These are phyloP conservation scores for Drosophila anomalipes DNA, from an alignment of 2,888 invertebrate species.

Conservation along the genomic window DNA sequence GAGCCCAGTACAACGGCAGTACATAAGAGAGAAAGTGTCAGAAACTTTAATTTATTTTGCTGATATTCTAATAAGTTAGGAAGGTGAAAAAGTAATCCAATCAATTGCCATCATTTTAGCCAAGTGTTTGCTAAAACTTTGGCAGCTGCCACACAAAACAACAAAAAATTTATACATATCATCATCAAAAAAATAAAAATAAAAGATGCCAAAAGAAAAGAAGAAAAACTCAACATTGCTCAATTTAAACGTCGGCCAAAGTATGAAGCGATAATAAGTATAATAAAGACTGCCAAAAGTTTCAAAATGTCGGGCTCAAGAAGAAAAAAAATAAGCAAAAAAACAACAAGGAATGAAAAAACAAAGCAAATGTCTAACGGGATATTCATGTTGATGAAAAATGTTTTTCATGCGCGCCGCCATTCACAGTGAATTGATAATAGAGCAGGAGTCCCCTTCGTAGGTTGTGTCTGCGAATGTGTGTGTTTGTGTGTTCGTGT, in stretches of 20 bases:
- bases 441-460: conserved; percentile 14
- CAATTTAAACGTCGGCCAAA: conserved; percentile 58
- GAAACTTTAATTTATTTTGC: conserved; percentile 2
- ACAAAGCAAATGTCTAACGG: conserved; percentile 71
- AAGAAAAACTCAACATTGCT: conserved; percentile 39
- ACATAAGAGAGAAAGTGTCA: neutral
- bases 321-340: conserved; percentile 23
- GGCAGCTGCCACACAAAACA: conserved; percentile 18
- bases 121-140: conserved; percentile 45
- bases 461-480: conserved; percentile 27
- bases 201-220: neutral
- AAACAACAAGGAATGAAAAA: conserved; percentile 33
- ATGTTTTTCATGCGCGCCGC: conserved; percentile 74
- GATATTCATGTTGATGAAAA: conserved; percentile 79
- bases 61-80: conserved; percentile 26
- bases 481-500: conserved; percentile 7
- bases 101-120: conserved; percentile 49
- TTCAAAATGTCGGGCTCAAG: conserved; percentile 41
- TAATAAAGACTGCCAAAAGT: conserved; percentile 78
- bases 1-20: neutral
- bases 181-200: conserved; percentile 5
- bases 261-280: conserved; percentile 78
- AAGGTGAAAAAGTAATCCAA: conserved; percentile 55
- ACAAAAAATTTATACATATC: conserved; percentile 12
- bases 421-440: conserved; percentile 64